These are phyloP conservation scores for Drosophila sechellia DNA, from an alignment of 1,140 invertebrate species.

Conservation along the genomic window DNA sequence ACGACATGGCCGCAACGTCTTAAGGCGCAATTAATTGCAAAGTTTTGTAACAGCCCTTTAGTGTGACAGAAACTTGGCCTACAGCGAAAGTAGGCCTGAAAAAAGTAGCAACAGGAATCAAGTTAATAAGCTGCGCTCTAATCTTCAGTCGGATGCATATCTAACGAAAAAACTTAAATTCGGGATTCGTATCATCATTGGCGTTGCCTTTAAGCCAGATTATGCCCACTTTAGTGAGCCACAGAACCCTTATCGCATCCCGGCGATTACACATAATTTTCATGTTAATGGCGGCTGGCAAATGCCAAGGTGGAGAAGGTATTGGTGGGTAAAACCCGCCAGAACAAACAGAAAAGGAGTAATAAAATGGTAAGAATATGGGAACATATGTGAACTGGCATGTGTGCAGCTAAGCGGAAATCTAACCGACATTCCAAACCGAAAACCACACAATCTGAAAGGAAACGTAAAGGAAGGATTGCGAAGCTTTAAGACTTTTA, in stretches of 20 bases:
- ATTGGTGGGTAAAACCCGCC: slow-evolving; percentile 1
- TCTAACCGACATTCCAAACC: slow-evolving; percentile 42
- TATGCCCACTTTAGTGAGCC: slow-evolving; percentile 18
- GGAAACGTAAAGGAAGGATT: slow-evolving; percentile 15
- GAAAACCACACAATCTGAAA: slow-evolving; percentile 8
- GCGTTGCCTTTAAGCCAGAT: not conserved
- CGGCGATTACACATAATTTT: slow-evolving; percentile 58
- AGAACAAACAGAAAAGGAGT: slow-evolving; percentile 21
- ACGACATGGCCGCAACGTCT: slow-evolving; percentile 45
- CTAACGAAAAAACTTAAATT: slow-evolving; percentile 13
- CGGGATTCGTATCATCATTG: not conserved
- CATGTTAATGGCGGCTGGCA: slow-evolving; percentile 51
- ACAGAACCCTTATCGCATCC: slow-evolving; percentile 38
- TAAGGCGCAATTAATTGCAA: slow-evolving; percentile 73
- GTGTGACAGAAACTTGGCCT: slow-evolving; percentile 28
- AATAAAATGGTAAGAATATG: slow-evolving; percentile 28
- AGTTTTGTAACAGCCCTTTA: slow-evolving; percentile 64
- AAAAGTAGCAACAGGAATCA: not conserved
- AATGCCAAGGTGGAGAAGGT: slow-evolving; percentile 41
- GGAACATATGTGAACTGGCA: slow-evolving; percentile 24
- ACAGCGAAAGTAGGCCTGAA: not conserved
- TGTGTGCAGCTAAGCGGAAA: slow-evolving; percentile 53
- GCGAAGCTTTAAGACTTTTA: not conserved
- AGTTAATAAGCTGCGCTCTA: slow-evolving; percentile 8
- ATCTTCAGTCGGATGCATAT: slow-evolving; percentile 9